Base-by-base conservation (phyloP, 2,888 invertebrate species). In the Eurois occulta region DNA sequence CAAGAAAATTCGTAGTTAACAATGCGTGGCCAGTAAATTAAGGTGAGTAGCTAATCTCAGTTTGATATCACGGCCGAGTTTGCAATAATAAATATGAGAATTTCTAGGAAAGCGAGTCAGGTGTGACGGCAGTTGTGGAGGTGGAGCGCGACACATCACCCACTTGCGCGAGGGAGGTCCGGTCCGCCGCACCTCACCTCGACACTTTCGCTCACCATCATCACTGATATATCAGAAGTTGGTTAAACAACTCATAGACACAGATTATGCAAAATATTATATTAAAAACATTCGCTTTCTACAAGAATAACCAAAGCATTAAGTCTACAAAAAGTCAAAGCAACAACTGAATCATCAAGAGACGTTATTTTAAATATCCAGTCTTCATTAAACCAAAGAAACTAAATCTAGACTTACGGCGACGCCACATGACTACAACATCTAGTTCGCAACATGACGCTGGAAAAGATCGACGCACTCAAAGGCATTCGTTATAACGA, bases 71-170 rank as follows among this genome's bases (percentile, higher is more conserved):
- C 89, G 85, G 88, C 80, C 84, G 89, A 84, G 90, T 90, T 89
- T 87, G 89, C 88, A 90, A 91, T 91, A 86, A 89, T 90, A 89
- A 91, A 90, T 90, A 91, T 91, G 90, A 92, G 91, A 92, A 91
- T 93, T 93, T 92, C 90, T 89, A 91, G 88, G 91, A 93, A 93
- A 93, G 91, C 92, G 89, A 92, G 85, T 92, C 89, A 91, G 90
- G 90, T 91, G 91, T 91, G 88, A 90, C 90, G 87, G 85, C 83
- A 81, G 89, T 85, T 91, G 84, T 88, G 89, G 92, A 93, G 95
- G 91, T 94, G 92, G 91, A 95, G 93, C 95, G 95, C 92, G 90
- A 94, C 95, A 92, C 91, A 94, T 94, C 93, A 93, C 93, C 94
- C 91, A 94, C 92, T 94, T 94, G 91, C 87, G 72, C 83, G 81